Conservation (phyloP, 2,888 invertebrate species). For the Rugalucina vietnamica region DNA sequence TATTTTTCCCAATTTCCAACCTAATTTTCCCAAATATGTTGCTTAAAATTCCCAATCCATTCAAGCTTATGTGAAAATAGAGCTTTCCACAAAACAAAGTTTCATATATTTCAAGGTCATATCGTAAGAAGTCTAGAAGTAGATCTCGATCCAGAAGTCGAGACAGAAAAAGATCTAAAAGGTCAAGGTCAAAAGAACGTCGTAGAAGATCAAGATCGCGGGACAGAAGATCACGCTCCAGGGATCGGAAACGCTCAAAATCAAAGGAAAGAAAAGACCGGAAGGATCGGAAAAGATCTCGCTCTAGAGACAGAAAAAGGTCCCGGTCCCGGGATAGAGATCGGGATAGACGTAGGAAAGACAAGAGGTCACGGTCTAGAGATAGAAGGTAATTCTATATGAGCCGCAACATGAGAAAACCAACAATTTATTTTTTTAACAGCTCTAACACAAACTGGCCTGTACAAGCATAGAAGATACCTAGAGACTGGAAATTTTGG, state of each 20-base stretch:
- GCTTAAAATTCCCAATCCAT: no score
- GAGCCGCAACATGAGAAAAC: no score
- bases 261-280: constrained; percentile 74
- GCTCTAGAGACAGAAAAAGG: constrained; percentile 73
- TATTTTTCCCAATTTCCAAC: no score
- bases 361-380: constrained; percentile 58
- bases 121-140: constrained; percentile 71
- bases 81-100: no score
- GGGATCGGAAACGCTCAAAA: constrained; percentile 69
- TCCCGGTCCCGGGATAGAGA: constrained; percentile 73
- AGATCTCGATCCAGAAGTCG: constrained; percentile 64
- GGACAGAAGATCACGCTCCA: constrained; percentile 33
- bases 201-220: constrained; percentile 11
- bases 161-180: constrained; percentile 66
- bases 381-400: constrained; percentile 57
- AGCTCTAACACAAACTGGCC: no score
- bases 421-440: no score
- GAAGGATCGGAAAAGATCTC: no score
- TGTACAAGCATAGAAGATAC: no score
- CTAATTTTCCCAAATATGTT: no score
- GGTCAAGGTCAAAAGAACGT: constrained; percentile 70
- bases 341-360: constrained; percentile 67
- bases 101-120: constrained; percentile 71
- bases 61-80: no score
- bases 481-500: no score